Percentiles rank a stretch among this genome's conserved stretches.
Conservation (phyloP, 2,888 invertebrate species). For the Lypha dubia region DNA sequence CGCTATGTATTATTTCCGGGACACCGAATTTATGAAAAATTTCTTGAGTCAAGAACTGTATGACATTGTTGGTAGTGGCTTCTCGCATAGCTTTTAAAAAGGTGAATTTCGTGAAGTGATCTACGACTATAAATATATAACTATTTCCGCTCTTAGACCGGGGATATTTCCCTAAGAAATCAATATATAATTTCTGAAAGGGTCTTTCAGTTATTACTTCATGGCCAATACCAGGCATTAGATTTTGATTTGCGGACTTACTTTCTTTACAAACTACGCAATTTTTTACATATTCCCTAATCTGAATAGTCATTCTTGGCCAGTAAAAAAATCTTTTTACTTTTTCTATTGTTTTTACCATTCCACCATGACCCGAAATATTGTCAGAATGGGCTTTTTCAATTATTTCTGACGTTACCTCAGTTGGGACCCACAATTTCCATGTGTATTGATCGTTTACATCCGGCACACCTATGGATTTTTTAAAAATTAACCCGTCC, state of each 20-base stretch:
- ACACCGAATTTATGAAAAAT: background rate
- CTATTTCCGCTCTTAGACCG: constrained; percentile 19
- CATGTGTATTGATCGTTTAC: constrained; percentile 8
- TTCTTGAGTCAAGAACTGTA: too few relatives aligned
- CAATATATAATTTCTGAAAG: constrained; percentile 37
- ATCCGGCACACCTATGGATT: background rate
- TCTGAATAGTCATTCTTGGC: constrained; percentile 24
- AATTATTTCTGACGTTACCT: background rate
- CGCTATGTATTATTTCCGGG: background rate
- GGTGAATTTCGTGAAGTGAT: constrained; percentile 41
- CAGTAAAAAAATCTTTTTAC: constrained; percentile 20
- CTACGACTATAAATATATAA: constrained; percentile 44
- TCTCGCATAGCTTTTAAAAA: constrained; percentile 44
- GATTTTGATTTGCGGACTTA: constrained; percentile 21
- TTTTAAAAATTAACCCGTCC: constrained; percentile 22
- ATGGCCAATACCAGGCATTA: constrained; percentile 9
- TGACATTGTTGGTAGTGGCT: constrained; percentile 35
- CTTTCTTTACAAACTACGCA: constrained; percentile 21
- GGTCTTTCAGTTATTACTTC: constrained; percentile 31
- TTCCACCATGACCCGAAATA: constrained; percentile 20
- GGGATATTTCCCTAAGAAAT: constrained; percentile 46
- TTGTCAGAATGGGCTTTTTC: constrained; percentile 13
- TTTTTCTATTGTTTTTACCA: constrained; percentile 18
- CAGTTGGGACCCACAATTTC: constrained; percentile 36
- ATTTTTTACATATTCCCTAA: background rate